These are phyloP conservation scores for Hydropsyche betteni DNA, from an alignment of 2,888 invertebrate genomes.

Conservation along the genomic window DNA sequence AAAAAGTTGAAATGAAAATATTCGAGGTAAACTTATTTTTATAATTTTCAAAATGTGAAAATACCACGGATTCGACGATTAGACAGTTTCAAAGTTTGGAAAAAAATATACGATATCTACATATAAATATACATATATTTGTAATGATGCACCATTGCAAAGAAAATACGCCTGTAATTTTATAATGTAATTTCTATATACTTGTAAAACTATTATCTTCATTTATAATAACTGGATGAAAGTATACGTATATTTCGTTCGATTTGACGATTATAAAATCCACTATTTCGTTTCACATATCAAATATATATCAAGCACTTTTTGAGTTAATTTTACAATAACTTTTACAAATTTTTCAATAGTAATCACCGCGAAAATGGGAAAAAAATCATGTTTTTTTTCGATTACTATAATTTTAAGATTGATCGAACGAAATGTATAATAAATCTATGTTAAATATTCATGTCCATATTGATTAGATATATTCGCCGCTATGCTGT, in stretches of 20 bases:
- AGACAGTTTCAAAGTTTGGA: neutral
- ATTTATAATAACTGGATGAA: constrained; percentile 19
- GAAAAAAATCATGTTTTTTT: too few species aligned
- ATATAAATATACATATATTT: neutral
- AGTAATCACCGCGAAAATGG: too few species aligned
- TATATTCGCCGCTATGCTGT: constrained; percentile 41
- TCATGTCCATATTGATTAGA: constrained; percentile 29
- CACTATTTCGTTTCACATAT: too few species aligned
- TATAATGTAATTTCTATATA: constrained; percentile 29
- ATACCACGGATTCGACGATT: neutral
- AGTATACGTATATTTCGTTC: constrained; percentile 23
- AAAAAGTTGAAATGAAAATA: constrained; percentile 24
- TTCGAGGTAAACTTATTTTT: constrained; percentile 47
- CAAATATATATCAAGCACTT: too few species aligned
- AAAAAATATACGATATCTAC: constrained; percentile 25
- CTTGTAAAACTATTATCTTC: constrained; percentile 13
- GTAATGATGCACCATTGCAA: constrained; percentile 38
- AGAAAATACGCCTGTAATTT: constrained; percentile 32
- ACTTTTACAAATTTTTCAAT: too few species aligned
- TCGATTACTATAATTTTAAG: too few species aligned
- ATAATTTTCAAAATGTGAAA: constrained; percentile 43
- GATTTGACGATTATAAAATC: constrained; percentile 12
- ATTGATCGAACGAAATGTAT: constrained; percentile 12
- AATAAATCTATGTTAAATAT: constrained; percentile 15
- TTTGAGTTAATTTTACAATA: too few species aligned